Conservation (phyloP, 2,888 invertebrate species). For the Tetropium fuscum region DNA sequence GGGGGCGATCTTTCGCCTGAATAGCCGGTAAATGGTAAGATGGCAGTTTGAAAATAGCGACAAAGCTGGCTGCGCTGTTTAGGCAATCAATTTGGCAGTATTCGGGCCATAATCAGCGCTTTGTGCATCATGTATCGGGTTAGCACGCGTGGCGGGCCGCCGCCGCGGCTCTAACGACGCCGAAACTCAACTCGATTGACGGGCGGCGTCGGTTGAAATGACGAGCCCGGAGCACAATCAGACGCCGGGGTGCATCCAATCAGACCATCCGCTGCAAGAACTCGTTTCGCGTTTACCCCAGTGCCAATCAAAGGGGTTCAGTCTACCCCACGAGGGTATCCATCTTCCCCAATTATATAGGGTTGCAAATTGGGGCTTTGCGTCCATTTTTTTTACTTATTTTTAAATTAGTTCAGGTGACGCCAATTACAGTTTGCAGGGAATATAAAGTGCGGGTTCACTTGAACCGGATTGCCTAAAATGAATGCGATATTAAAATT, state of each 20-base stretch:
- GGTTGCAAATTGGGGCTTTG: not conserved
- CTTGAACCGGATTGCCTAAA: no score
- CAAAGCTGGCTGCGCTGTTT: constrained; percentile 44
- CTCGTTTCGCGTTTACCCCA: constrained; percentile 7
- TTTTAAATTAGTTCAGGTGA: no score
- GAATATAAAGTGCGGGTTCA: no score
- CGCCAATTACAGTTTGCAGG: no score
- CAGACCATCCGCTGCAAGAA: constrained; percentile 23
- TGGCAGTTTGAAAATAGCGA: constrained; percentile 36
- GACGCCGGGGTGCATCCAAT: constrained; percentile 47
- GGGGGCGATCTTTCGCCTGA: constrained; percentile 30
- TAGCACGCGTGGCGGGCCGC: constrained; percentile 33
- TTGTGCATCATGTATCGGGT: constrained; percentile 52
- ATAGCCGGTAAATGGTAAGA: constrained; percentile 31
- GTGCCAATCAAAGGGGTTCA: constrained; percentile 12
- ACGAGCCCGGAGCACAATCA: constrained; percentile 51
- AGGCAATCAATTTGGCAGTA: constrained; percentile 51
- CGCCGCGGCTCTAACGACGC: constrained; percentile 23
- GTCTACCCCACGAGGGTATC: not conserved
- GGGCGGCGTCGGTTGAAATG: constrained; percentile 48
- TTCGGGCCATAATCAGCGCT: constrained; percentile 53
- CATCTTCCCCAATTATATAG: no score
- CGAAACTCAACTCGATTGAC: constrained; percentile 27
- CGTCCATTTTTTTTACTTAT: no score
- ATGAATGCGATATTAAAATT: no score